phyloP scores from a whole-genome alignment of 2,113 vertebrate genomes.

The Bubo blakistoni region DNA sequence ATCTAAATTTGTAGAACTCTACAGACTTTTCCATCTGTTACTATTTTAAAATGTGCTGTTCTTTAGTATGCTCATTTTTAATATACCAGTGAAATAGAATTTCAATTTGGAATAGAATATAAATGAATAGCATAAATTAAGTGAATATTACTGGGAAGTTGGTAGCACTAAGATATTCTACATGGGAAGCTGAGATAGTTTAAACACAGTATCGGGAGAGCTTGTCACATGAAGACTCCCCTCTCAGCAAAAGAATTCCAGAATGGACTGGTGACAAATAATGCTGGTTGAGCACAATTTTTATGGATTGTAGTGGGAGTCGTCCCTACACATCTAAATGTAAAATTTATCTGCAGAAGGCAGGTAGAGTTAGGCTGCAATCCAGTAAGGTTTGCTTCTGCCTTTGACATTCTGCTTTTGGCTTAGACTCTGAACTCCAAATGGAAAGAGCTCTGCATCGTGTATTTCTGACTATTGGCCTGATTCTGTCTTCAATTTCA shows the following conservation, averaged over 20 bases:
- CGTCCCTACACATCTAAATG: slow-evolving; percentile 1
- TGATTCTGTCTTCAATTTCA: background rate
- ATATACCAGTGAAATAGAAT: background rate
- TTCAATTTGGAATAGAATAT: background rate
- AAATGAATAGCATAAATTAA: slow-evolving; percentile 25
- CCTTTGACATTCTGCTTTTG: slow-evolving; percentile 22
- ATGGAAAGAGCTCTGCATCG: background rate
- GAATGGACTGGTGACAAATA: background rate
- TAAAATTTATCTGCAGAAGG: slow-evolving; percentile 52
- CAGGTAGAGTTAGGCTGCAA: slow-evolving; percentile 28
- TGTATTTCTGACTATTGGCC: background rate
- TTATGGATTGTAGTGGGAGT: slow-evolving; percentile 35
- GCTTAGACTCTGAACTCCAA: background rate
- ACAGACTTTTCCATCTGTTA: background rate
- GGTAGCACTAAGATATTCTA: background rate
- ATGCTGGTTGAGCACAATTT: background rate
- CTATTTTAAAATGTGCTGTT: background rate
- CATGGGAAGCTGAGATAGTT: background rate
- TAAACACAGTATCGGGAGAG: background rate
- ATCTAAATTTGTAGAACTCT: slow-evolving; percentile 9
- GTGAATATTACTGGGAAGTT: background rate
- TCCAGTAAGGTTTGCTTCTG: slow-evolving; percentile 14
- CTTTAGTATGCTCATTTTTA: slow-evolving; percentile 13
- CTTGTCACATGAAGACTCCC: background rate
- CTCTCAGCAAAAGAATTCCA: background rate